Base-by-base conservation (phyloP, 2,113 vertebrate species). In the Psilopsiagon aurifrons region DNA sequence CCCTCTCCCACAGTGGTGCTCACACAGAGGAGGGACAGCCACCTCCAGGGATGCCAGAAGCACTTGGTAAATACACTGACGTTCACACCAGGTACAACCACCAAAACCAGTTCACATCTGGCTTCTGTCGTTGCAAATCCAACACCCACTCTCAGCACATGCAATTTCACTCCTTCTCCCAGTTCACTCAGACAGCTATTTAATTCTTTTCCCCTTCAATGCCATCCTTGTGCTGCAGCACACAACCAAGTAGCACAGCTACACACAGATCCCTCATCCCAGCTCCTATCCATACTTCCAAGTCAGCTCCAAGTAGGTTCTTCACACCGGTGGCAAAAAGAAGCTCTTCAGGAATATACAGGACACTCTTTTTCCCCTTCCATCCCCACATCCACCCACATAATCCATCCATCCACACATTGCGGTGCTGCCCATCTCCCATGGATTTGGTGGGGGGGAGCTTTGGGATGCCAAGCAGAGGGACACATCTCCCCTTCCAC, bases 391-490 rank as follows among this genome's bases (percentile, higher is more conserved):
- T 35, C 55, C 57, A 59, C 15, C 57, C 33, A n/a, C 33, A n/a
- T 59, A 10, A 59, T 24, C 57, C 57, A 69, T 23, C 66, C 44
- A 47, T 5, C 35, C 1, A 0, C 69, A 41, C 7, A 3, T 11
- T 0, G 1, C 31, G 14, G 43, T 20, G 76, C 5, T 46, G 28
- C 24, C 29, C 70, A 62, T 13, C 81, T 77, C 70, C 51, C 23
- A 11, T 2, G 6, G 64, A 43, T 74, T 37, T 0, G 0, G n/a
- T 9, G 9, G 23, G 41, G 49, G 23, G 0, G 1, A 70, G 55
- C n/a, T 63, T 57, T 31, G 0, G 0, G 43, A 10, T 6, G 54
- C 6, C 0, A 1, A 84, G 74, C 23, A 22, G 31, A 49, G 24
- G 46, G 57, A 77, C 17, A n/a, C 0, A 0, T 29, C 62, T 52